Conservation (phyloP, 1,140 invertebrate species). For the Eufriesea mexicana region DNA sequence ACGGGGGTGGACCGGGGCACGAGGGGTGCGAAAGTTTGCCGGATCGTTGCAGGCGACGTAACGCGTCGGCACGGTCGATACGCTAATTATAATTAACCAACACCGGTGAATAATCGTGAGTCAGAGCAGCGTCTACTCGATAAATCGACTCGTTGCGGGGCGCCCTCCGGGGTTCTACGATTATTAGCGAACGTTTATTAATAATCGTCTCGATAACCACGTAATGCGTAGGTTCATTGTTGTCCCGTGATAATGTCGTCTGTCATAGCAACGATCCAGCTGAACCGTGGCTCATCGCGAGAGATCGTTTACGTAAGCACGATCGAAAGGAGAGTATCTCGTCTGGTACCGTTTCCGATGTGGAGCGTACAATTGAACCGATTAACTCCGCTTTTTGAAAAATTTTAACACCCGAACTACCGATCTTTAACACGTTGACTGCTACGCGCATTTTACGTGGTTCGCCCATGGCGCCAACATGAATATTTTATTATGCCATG, state of each 20-base stretch:
- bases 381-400: too few relatives aligned
- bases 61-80: conserved; percentile 46
- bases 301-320: too few relatives aligned
- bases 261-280: background rate
- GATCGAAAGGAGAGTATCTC: too few relatives aligned
- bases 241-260: background rate
- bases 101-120: background rate
- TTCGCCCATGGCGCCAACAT: too few relatives aligned
- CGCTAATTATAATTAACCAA: conserved; percentile 57
- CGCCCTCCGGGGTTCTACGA: too few relatives aligned
- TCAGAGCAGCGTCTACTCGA: background rate
- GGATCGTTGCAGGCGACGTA: conserved; percentile 26
- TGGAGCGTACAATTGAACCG: too few relatives aligned
- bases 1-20: background rate
- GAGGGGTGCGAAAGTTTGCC: background rate
- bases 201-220: background rate
- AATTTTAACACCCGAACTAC: too few relatives aligned
- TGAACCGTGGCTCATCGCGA: too few relatives aligned
- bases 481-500: too few relatives aligned
- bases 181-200: background rate
- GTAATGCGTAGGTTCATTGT: background rate
- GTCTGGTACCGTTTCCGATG: too few relatives aligned
- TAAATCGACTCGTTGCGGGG: conserved; percentile 1
- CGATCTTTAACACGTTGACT: too few relatives aligned
- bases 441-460: too few relatives aligned